Conservation (phyloP, 2,888 invertebrate species). For the Anthoptus insignis region DNA sequence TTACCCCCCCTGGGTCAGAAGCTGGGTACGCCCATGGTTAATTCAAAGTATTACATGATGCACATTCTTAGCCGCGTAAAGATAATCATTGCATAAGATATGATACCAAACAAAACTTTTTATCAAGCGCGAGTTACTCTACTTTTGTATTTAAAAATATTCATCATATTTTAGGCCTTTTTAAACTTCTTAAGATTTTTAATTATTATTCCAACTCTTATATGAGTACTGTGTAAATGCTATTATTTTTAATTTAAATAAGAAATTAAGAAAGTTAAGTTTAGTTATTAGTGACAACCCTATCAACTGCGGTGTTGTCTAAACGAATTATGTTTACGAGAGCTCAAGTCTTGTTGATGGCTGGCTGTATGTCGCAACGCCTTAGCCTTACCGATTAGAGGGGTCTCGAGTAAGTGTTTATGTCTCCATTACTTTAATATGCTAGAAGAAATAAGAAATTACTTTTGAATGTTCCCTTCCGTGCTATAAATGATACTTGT, state of each 20-base stretch:
- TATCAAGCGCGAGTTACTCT: too few relatives aligned
- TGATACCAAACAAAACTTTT: too few relatives aligned
- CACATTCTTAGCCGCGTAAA: too few relatives aligned
- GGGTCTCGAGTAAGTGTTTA: conserved; percentile 10
- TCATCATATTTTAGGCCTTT: too few relatives aligned
- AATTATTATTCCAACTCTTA: too few relatives aligned
- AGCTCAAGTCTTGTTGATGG: conserved; percentile 14
- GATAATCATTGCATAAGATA: too few relatives aligned
- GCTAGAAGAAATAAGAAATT: neutral
- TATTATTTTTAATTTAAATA: neutral
- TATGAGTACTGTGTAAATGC: neutral
- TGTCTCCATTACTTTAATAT: neutral
- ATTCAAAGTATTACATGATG: too few relatives aligned
- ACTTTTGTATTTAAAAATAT: too few relatives aligned
- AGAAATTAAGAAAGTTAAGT: neutral
- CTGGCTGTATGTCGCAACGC: conserved; percentile 9
- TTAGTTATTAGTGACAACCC: neutral
- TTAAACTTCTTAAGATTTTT: too few relatives aligned
- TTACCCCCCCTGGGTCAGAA: too few relatives aligned
- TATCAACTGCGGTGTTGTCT: neutral
- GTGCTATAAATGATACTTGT: neutral
- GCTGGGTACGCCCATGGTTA: too few relatives aligned
- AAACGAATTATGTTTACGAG: conserved; percentile 17
- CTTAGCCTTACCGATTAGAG: conserved; percentile 12
- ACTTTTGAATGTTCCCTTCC: neutral